These are phyloP conservation scores for Strix uralensis DNA, from an alignment of 2,113 vertebrate species.

Conservation along the genomic window DNA sequence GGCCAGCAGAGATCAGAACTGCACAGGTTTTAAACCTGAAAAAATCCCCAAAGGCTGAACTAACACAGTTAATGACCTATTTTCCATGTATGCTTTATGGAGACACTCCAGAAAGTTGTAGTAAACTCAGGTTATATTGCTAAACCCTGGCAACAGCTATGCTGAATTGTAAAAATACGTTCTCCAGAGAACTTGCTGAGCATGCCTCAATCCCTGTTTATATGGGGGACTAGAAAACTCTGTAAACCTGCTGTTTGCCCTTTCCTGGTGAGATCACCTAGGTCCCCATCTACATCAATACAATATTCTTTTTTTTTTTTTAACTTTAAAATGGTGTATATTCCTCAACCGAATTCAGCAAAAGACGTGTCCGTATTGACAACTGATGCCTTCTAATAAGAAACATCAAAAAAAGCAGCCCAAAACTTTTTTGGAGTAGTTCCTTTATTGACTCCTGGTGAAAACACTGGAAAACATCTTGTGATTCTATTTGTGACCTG, in stretches of 20 bases:
- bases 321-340: not conserved
- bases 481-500: not conserved
- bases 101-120: not conserved
- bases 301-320: not conserved
- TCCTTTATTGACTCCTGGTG: not conserved
- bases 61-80: not conserved
- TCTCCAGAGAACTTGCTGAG: not conserved
- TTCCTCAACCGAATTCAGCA: not conserved
- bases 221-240: not conserved
- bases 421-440: not conserved
- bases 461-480: not conserved
- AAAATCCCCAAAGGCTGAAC: not conserved
- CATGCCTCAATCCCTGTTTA: not conserved
- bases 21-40: not conserved
- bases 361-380: not conserved
- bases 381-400: not conserved
- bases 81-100: not conserved
- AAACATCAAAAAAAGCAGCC: not conserved
- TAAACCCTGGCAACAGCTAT: not conserved
- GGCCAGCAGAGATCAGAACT: not conserved
- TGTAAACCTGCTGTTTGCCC: not conserved
- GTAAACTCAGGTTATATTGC: not conserved
- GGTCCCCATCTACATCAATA: not conserved
- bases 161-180: not conserved
- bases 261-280: not conserved